Evolutionary conservation across 2,797 vertebrate genomes (phyloP).

Genomic region (Kryptolebias ocellatus): DNA sequence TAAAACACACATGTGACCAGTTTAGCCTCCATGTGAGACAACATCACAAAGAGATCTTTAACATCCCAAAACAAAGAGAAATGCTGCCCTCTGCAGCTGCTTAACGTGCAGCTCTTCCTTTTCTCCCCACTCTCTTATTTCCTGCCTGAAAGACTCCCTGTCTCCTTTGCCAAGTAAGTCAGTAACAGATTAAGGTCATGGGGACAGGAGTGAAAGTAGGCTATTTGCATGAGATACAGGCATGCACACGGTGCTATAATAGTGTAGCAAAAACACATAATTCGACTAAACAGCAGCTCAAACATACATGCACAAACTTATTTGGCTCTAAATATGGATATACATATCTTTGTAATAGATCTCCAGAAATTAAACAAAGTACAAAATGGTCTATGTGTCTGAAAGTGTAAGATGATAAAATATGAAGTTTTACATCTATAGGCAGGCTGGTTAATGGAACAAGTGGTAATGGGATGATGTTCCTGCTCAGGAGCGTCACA

Average conservation of each 20-base stretch:
- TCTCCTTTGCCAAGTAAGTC: constrained; percentile 47
- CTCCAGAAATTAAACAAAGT: neutral
- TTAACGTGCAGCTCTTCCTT: constrained; percentile 9
- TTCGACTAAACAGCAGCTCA: too few species aligned
- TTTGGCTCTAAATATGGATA: too few species aligned
- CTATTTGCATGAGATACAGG: constrained; percentile 14
- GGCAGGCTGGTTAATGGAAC: constrained; percentile 8
- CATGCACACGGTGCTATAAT: neutral
- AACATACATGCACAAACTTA: too few species aligned
- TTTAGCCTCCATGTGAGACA: neutral
- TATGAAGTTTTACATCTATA: neutral
- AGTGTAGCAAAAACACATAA: neutral
- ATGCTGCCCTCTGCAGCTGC: constrained; percentile 30
- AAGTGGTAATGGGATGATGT: constrained; percentile 64
- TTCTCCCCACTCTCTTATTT: constrained; percentile 1
- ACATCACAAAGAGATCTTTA: too few species aligned
- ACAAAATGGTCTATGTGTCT: neutral
- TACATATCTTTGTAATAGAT: neutral
- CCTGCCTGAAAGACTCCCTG: neutral
- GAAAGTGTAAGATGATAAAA: neutral
- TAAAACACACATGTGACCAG: neutral
- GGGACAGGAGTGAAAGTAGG: constrained; percentile 39
- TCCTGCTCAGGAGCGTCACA: constrained; percentile 42
- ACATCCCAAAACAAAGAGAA: neutral
- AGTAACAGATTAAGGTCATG: constrained; percentile 65